Conservation (phyloP, 92 coral and sea anemone species). For the Zoanthus sociatus region DNA sequence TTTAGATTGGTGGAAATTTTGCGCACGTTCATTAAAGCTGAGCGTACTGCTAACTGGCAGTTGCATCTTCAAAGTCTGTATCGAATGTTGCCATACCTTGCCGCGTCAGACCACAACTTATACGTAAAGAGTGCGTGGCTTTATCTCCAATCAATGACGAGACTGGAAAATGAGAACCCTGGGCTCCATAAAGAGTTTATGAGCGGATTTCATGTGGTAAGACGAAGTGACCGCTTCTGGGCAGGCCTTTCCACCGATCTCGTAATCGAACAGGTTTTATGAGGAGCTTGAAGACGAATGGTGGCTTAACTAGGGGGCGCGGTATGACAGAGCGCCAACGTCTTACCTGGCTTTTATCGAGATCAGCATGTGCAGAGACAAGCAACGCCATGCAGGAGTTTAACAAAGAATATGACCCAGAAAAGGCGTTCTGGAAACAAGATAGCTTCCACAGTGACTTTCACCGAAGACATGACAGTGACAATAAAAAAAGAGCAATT, state of each 20-base stretch:
- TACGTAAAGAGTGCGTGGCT: conserved; percentile 28
- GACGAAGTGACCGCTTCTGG: conserved; percentile 66
- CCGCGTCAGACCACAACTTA: conserved; percentile 41
- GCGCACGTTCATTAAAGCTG: neutral
- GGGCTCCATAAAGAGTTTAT: conserved; percentile 34
- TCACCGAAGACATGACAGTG: neutral
- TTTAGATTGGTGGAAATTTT: neutral
- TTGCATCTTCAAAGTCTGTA: neutral
- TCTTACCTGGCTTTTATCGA: conserved; percentile 44
- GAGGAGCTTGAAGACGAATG: conserved; percentile 63
- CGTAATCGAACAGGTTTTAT: conserved; percentile 51
- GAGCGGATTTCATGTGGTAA: conserved; percentile 48
- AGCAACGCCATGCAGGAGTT: conserved; percentile 50
- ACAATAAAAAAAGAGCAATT: neutral
- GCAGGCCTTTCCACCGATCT: conserved; percentile 66
- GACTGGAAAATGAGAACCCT: conserved; percentile 18
- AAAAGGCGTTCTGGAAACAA: neutral
- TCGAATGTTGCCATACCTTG: conserved; percentile 28
- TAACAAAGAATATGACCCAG: conserved; percentile 10
- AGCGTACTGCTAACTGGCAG: conserved; percentile 1
- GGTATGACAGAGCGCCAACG: conserved; percentile 56
- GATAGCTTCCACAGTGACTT: conserved; percentile 8
- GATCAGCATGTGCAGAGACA: conserved; percentile 64
- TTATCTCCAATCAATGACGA: neutral
- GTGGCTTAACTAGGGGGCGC: conserved; percentile 67